These are phyloP conservation scores for Lasiurus cinereus DNA, from an alignment of 2,113 vertebrate genomes.

Conservation along the genomic window DNA sequence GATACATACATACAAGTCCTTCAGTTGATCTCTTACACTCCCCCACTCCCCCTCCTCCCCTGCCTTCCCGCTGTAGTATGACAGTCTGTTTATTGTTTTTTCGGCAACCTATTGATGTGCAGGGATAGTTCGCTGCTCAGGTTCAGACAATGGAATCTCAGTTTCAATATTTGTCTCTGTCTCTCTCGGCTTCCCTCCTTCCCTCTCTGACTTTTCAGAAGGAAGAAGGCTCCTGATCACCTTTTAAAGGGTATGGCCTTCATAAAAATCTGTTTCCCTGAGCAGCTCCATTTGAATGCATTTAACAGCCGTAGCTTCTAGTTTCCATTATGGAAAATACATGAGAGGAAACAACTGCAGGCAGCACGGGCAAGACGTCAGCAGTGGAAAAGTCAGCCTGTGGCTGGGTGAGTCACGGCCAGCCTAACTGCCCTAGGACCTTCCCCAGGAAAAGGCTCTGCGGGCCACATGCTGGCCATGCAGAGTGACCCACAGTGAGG, in stretches of 20 bases:
- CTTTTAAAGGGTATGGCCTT: neutral
- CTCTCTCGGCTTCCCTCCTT: neutral
- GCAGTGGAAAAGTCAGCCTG: neutral
- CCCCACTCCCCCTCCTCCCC: no score
- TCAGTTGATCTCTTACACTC: no score
- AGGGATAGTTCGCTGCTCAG: neutral
- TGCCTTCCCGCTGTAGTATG: no score
- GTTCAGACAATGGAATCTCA: neutral
- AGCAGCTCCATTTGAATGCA: neutral
- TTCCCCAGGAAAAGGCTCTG: neutral
- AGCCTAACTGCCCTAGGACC: neutral
- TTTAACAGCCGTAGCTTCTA: neutral
- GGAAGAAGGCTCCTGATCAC: neutral
- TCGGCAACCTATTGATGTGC: neutral
- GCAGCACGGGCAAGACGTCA: neutral
- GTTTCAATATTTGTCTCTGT: neutral
- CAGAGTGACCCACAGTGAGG: neutral
- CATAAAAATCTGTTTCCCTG: neutral
- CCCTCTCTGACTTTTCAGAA: neutral
- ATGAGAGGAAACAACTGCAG: constrained; percentile 35
- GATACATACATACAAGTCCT: no score
- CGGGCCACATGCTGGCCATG: no score
- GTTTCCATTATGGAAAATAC: constrained; percentile 56
- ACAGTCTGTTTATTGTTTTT: no score
- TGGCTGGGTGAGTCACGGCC: neutral